Percentiles rank a stretch among this genome's conserved stretches.
Evolutionary conservation across 2,113 vertebrate genomes (phyloP).

Genomic region (Lutjanus erythropterus): DNA sequence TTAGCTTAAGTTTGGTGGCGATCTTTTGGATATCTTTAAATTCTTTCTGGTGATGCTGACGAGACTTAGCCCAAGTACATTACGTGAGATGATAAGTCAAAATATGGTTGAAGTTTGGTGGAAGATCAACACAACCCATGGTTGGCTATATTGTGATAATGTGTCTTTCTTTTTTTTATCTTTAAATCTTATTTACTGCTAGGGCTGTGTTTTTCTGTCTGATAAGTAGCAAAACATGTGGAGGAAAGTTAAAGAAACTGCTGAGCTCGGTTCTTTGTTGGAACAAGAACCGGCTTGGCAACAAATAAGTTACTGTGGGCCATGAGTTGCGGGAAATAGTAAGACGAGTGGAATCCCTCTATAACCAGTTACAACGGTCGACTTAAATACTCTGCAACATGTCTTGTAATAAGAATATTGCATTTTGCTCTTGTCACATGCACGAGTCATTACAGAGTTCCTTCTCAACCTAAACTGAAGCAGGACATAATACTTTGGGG

Average conservation of each 20-base stretch:
- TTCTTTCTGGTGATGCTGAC: no score
- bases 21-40: no score
- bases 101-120: no score
- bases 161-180: no score
- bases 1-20: no score
- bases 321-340: constrained; percentile 3
- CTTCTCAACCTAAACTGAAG: background rate
- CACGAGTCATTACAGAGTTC: background rate
- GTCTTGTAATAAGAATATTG: background rate
- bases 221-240: background rate
- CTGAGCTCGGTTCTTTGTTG: constrained; percentile 19
- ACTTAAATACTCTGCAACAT: background rate
- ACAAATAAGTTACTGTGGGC: constrained; percentile 3
- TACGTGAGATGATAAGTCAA: no score
- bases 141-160: no score
- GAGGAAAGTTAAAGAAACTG: constrained; percentile 2
- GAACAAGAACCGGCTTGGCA: constrained; percentile 47
- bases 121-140: no score
- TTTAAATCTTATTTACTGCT: no score
- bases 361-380: background rate
- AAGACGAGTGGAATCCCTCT: background rate
- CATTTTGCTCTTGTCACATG: background rate
- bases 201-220: no score
- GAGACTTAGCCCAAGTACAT: no score
- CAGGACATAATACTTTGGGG: background rate